Evolutionary conservation across 2,888 invertebrate species (phyloP).

Genomic region (Alsophila aescularia): DNA sequence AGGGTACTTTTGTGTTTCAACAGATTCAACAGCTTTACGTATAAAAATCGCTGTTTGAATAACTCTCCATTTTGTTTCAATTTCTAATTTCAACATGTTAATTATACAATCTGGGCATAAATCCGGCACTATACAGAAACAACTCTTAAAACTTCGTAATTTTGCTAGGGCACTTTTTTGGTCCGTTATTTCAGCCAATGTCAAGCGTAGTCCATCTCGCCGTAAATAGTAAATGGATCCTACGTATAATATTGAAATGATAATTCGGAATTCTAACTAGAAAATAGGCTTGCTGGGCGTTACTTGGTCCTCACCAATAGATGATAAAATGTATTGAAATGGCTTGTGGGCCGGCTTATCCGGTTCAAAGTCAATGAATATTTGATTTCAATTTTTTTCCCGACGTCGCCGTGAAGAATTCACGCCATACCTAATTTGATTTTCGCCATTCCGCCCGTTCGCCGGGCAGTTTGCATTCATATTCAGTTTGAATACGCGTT

Average conservation of each 20-base stretch:
- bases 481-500: slow-evolving; percentile 83
- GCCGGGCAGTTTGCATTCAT: slow-evolving; percentile 83
- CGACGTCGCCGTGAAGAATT: slow-evolving; percentile 84
- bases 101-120: slow-evolving; percentile 24
- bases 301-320: slow-evolving; percentile 62
- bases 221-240: slow-evolving; percentile 20
- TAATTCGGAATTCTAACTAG: slow-evolving; percentile 40
- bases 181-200: slow-evolving; percentile 5
- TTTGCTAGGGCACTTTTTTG: slow-evolving; percentile 6
- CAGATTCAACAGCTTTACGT: slow-evolving; percentile 74
- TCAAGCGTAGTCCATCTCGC: slow-evolving; percentile 15
- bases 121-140: slow-evolving; percentile 7
- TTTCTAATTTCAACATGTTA: slow-evolving; percentile 61
- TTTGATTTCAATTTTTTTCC: slow-evolving; percentile 84
- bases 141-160: slow-evolving; percentile 3
- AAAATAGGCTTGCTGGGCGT: slow-evolving; percentile 51
- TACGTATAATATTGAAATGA: slow-evolving; percentile 31
- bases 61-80: slow-evolving; percentile 68
- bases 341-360: slow-evolving; percentile 83
- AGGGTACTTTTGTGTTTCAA: slow-evolving; percentile 63
- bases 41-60: slow-evolving; percentile 69
- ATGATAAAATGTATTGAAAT: slow-evolving; percentile 85
- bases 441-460: slow-evolving; percentile 82
- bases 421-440: slow-evolving; percentile 85
- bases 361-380: slow-evolving; percentile 84